Base-by-base conservation (phyloP, 2,797 vertebrate genomes). In the Carapus acus region DNA sequence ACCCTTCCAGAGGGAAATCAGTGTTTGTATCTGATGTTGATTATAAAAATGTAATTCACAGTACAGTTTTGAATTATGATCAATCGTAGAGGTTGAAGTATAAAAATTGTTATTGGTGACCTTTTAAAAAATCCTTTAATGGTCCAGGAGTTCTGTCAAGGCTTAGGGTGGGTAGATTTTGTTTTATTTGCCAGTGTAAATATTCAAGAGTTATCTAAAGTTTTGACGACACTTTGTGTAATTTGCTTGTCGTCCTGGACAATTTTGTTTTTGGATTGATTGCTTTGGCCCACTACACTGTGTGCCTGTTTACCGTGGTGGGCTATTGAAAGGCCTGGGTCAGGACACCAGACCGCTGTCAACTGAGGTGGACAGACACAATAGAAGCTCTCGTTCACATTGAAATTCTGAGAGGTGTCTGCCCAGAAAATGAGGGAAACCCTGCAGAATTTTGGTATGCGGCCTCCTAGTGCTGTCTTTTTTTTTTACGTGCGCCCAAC, bases 1-100 rank as follows among this genome's bases (percentile, higher is more conserved):
- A 76, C 71, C 50, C 62, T 67, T 78, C 83, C 82, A 76, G 61
- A 66, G 85, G 82, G 83, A 86, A 86, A 86, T 85, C 78, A 82
- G 34, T 73, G 59, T 80, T 83, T 79, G 70, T 77, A 82, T 78
- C 67, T 78, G 69, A 54, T 74, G 71, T 73, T 83, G 72, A 79
- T 82, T 78, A 79, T 77, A 78, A 52, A 54, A n/a, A 67, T 74
- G 43, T 59, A 67, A 73, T 75, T 77, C 18, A 60, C 54, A 71
- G 55, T 73, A 65, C 60, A 72, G 52, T 69, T 78, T 71, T 40
- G 52, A 74, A 51, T 69, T 68, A 59, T 67, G 70, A 79, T 78
- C 67, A 62, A 80, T n/a, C n/a, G n/a, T n/a, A n/a, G n/a, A n/a
- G n/a, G n/a, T n/a, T n/a, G n/a, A n/a, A n/a, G n/a, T 74, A 7